These are phyloP conservation scores for Danaus chrysippus DNA, from an alignment of 2,888 invertebrate species.

Conservation along the genomic window DNA sequence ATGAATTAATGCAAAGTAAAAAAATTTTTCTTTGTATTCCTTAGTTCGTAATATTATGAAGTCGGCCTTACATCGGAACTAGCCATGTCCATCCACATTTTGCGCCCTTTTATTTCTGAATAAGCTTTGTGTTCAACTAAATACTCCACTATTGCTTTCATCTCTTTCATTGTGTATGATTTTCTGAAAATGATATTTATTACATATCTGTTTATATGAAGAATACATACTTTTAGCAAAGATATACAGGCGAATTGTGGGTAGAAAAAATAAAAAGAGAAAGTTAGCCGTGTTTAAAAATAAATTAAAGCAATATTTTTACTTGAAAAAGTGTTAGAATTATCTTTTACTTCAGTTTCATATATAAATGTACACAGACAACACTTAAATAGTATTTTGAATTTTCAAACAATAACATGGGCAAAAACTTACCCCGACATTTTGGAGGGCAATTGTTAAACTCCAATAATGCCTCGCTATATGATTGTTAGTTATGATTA, in stretches of 20 bases:
- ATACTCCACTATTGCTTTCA: constrained; percentile 66
- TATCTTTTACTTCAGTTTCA: neutral
- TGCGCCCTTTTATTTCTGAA: constrained; percentile 57
- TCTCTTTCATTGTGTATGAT: constrained; percentile 62
- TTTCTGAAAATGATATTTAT: constrained; percentile 45
- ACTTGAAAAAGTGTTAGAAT: no score
- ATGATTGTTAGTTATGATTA: neutral
- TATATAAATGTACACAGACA: neutral
- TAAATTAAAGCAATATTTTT: no score
- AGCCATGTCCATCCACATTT: constrained; percentile 69
- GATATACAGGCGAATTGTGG: neutral
- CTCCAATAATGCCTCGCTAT: constrained; percentile 13
- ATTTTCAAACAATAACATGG: constrained; percentile 14
- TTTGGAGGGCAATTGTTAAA: constrained; percentile 35
- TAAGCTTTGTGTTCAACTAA: constrained; percentile 53
- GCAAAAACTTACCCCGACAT: constrained; percentile 58
- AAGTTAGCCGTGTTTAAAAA: no score
- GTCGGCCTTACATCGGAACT: constrained; percentile 49
- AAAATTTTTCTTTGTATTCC: no score
- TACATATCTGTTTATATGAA: no score
- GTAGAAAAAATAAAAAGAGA: neutral
- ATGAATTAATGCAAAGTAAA: no score
- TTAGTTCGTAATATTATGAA: neutral
- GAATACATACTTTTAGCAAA: neutral
- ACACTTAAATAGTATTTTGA: neutral